A percentile compares a stretch with the other conserved stretches of the same genome.
Conservation (phyloP, 1,140 invertebrate species). For the Aradophagus sp. region DNA sequence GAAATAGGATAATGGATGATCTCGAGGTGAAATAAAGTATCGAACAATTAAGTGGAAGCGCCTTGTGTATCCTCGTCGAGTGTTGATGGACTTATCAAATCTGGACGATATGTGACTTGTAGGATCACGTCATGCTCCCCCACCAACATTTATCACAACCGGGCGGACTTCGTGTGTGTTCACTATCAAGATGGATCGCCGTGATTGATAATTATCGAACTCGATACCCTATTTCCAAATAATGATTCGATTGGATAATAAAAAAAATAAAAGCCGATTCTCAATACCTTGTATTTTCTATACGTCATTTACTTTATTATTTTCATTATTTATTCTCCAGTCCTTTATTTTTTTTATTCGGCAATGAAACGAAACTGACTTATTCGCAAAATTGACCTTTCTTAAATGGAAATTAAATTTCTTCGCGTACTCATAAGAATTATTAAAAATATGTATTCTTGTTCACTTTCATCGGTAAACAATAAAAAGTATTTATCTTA, state of each 20-base stretch:
- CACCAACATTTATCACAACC: constrained; percentile 35
- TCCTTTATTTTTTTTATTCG: no score
- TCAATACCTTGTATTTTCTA: no score
- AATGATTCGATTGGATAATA: constrained; percentile 10
- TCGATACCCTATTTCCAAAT: constrained; percentile 22
- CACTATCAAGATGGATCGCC: constrained; percentile 25
- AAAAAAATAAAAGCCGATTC: constrained; percentile 13
- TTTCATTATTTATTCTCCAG: no score
- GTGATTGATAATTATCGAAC: constrained; percentile 34
- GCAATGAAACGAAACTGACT: no score
- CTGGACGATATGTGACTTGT: constrained; percentile 15
- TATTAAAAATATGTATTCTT: no score
- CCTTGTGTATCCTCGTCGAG: constrained; percentile 18
- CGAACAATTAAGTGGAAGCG: constrained; percentile 10
- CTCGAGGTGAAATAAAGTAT: background rate
- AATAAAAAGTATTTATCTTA: no score
- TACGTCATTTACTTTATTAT: no score
- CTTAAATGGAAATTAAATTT: no score
- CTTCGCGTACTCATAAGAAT: no score
- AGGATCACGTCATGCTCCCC: constrained; percentile 18
- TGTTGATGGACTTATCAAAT: constrained; percentile 45
- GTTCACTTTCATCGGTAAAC: no score
- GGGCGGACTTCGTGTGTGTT: constrained; percentile 11
- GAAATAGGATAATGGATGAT: constrained; percentile 1
- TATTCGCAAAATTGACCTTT: no score